These are phyloP conservation scores for Drosophila ironensis DNA, from an alignment of 1,140 invertebrate species.

Conservation along the genomic window DNA sequence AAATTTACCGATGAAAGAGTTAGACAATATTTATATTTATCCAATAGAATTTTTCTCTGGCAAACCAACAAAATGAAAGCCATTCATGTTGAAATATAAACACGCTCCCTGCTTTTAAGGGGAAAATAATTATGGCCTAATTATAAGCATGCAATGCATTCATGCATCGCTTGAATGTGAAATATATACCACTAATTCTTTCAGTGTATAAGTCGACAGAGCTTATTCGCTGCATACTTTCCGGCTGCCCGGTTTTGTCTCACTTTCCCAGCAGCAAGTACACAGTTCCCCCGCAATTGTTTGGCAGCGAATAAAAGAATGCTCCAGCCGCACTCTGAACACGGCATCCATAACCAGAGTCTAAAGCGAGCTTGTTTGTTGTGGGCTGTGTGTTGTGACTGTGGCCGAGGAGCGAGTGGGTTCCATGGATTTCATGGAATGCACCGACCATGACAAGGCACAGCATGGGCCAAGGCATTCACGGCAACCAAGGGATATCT, in stretches of 20 bases:
- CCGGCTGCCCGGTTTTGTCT: conserved; percentile 36
- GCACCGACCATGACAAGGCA: conserved; percentile 42
- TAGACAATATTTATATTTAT: no score
- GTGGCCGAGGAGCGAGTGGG: conserved; percentile 10
- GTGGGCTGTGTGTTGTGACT: not conserved
- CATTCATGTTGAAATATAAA: no score
- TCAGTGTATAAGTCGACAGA: not conserved
- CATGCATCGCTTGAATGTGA: no score
- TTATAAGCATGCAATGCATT: no score
- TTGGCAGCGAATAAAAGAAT: conserved; percentile 63
- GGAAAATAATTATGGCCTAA: no score
- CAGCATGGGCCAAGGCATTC: conserved; percentile 23
- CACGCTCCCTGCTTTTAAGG: no score
- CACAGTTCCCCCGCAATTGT: conserved; percentile 56
- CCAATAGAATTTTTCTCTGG: no score
- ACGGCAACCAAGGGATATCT: conserved; percentile 26
- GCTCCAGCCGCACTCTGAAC: not conserved
- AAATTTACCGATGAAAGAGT: no score
- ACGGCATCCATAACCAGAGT: conserved; percentile 16
- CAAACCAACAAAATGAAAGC: no score
- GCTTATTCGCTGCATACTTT: conserved; percentile 30
- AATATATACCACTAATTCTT: no score
- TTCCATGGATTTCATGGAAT: conserved; percentile 30
- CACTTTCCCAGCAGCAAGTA: conserved; percentile 54
- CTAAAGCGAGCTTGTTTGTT: conserved; percentile 46